Evolutionary conservation across 2,113 vertebrate species (phyloP).

Genomic region (Prolemur simus): DNA sequence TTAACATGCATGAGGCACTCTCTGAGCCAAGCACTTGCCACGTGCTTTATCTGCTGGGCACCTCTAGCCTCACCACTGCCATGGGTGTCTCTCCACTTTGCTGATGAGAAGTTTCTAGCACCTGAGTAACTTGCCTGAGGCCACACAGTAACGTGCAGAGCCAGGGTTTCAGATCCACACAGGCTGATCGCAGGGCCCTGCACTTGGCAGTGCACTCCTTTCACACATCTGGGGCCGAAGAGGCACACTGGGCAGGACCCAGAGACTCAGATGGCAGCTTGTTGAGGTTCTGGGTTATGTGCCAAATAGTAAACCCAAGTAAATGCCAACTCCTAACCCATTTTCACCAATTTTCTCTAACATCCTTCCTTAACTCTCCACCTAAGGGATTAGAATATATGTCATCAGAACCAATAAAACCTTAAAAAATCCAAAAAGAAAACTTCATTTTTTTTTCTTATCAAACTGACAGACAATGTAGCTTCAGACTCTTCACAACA

Average conservation of each 20-base stretch:
- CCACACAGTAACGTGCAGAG: not conserved
- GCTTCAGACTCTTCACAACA: not conserved
- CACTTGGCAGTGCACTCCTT: not conserved
- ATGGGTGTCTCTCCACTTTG: not conserved
- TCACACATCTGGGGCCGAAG: not conserved
- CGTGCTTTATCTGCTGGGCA: not conserved
- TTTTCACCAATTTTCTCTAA: not conserved
- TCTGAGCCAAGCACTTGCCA: not conserved
- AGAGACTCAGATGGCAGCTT: not conserved
- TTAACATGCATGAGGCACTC: not conserved
- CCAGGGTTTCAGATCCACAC: not conserved
- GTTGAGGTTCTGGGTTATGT: not conserved
- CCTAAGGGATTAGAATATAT: not conserved
- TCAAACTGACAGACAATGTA: not conserved
- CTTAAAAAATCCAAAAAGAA: not conserved
- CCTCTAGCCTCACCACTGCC: not conserved
- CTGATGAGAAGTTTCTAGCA: not conserved
- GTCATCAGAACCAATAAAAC: not conserved
- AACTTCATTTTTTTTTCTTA: not conserved
- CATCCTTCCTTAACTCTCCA: not conserved
- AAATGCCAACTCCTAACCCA: not conserved
- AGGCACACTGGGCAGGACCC: not conserved
- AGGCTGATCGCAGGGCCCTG: not conserved
- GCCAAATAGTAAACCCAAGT: not conserved
- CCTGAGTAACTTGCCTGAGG: not conserved